A percentile compares a stretch with the other conserved stretches of the same genome.
These are phyloP conservation scores for Leptinotarsa peninsularis DNA, from an alignment of 2,888 invertebrate genomes.

Conservation along the genomic window DNA sequence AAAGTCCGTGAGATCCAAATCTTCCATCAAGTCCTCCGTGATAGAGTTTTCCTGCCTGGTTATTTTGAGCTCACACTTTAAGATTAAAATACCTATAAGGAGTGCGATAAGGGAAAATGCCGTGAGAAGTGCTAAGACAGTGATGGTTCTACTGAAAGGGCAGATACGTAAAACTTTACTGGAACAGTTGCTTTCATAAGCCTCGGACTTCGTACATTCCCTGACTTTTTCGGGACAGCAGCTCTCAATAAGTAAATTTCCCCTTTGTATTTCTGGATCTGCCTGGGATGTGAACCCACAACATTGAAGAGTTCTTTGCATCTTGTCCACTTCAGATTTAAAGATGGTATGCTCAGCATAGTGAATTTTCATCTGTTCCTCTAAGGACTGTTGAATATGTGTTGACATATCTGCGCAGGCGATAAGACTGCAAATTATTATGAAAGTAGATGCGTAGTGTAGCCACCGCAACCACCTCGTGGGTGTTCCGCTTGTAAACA, in stretches of 20 bases:
- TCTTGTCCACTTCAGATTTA: conserved; percentile 20
- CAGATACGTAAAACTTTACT: conserved; percentile 12
- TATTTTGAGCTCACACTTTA: neutral
- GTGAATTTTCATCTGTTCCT: neutral
- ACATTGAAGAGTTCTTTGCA: conserved; percentile 28
- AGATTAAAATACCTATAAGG: neutral
- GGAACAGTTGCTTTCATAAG: conserved; percentile 19
- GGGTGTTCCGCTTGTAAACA: neutral
- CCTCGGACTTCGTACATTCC: conserved; percentile 20
- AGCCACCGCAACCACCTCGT: conserved; percentile 17
- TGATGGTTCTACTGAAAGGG: conserved; percentile 19
- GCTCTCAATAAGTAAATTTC: conserved; percentile 20
- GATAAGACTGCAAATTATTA: conserved; percentile 12
- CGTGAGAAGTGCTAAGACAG: neutral
- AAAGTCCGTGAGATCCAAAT: neutral
- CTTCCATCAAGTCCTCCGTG: neutral
- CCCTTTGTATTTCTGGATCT: conserved; percentile 17
- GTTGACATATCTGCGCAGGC: conserved; percentile 8
- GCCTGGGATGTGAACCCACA: conserved; percentile 30
- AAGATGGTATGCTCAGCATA: neutral
- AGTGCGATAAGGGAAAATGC: neutral
- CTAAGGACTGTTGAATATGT: neutral
- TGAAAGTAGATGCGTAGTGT: conserved; percentile 6
- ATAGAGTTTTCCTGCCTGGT: too few species aligned
- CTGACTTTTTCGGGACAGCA: conserved; percentile 28